Percentiles rank a stretch among this genome's conserved stretches.
These are phyloP conservation scores for Porites evermanni DNA, from an alignment of 92 coral and sea anemone species.

Conservation along the genomic window DNA sequence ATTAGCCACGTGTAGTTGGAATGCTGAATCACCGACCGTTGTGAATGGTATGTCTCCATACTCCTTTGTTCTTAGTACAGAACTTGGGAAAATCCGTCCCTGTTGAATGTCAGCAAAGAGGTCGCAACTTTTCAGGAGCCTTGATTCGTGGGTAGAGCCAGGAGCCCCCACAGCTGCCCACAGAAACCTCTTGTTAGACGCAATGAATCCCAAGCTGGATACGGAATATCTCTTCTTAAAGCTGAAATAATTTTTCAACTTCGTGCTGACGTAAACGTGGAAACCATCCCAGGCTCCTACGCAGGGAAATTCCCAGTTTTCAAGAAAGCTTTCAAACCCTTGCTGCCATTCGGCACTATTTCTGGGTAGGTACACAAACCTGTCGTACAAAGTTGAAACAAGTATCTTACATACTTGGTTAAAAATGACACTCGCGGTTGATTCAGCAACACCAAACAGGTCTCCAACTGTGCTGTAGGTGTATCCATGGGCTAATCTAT, in stretches of 20 bases:
- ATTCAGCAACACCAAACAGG: slow-evolving; percentile 69
- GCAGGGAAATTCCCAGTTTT: slow-evolving; percentile 80
- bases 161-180: slow-evolving; percentile 81
- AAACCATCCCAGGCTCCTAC: slow-evolving; percentile 82
- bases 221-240: slow-evolving; percentile 77
- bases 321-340: slow-evolving; percentile 67
- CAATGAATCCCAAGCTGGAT: slow-evolving; percentile 72
- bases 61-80: slow-evolving; percentile 39
- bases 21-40: slow-evolving; percentile 72
- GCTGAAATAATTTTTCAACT: slow-evolving; percentile 72
- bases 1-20: slow-evolving; percentile 62
- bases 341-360: slow-evolving; percentile 64
- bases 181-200: slow-evolving; percentile 65
- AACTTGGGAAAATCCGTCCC: slow-evolving; percentile 62
- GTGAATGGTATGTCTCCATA: slow-evolving; percentile 69
- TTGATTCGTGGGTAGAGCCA: slow-evolving; percentile 69
- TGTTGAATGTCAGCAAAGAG: slow-evolving; percentile 66
- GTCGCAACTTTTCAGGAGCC: slow-evolving; percentile 60
- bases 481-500: slow-evolving; percentile 67
- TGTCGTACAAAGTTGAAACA: slow-evolving; percentile 52
- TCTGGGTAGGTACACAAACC: slow-evolving; percentile 60
- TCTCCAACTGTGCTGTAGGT: slow-evolving; percentile 64
- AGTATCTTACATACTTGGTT: slow-evolving; percentile 60
- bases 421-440: slow-evolving; percentile 67
- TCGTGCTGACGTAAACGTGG: slow-evolving; percentile 71